Conservation (phyloP, 2,113 vertebrate species). For the Lophius piscatorius region DNA sequence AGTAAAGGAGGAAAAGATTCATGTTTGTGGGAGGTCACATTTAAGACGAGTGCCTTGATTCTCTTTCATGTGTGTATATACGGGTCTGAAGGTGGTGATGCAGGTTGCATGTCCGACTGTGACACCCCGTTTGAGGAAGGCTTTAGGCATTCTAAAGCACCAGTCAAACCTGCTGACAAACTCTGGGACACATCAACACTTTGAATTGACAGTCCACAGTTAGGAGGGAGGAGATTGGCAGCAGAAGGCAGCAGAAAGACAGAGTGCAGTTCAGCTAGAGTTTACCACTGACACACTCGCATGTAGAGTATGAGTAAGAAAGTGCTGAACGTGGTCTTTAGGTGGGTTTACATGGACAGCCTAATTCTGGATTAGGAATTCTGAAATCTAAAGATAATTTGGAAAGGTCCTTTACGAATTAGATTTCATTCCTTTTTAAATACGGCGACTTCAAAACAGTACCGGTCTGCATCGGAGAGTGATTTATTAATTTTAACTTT, state of each 20-base stretch:
- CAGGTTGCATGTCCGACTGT: conserved; percentile 45
- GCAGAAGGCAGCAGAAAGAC: conserved; percentile 61
- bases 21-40: conserved; percentile 25
- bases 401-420: too few relatives aligned
- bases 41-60: conserved; percentile 31
- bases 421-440: too few relatives aligned
- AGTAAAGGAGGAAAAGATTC: conserved; percentile 44
- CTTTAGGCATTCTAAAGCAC: conserved; percentile 36
- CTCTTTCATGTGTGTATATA: conserved; percentile 13
- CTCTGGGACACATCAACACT: conserved; percentile 57
- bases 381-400: too few relatives aligned
- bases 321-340: too few relatives aligned
- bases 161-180: conserved; percentile 71
- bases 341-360: too few relatives aligned
- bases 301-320: not conserved
- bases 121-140: conserved; percentile 51
- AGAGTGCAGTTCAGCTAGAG: conserved; percentile 64
- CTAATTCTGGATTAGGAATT: too few relatives aligned
- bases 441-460: too few relatives aligned
- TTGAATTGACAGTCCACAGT: conserved; percentile 22
- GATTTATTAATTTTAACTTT: too few relatives aligned
- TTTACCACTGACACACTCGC: conserved; percentile 53
- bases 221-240: conserved; percentile 58
- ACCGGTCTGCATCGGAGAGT: too few relatives aligned
- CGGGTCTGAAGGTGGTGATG: not conserved